Conservation (phyloP, 2,797 vertebrate genomes). For the Falco novaeseelandiae region DNA sequence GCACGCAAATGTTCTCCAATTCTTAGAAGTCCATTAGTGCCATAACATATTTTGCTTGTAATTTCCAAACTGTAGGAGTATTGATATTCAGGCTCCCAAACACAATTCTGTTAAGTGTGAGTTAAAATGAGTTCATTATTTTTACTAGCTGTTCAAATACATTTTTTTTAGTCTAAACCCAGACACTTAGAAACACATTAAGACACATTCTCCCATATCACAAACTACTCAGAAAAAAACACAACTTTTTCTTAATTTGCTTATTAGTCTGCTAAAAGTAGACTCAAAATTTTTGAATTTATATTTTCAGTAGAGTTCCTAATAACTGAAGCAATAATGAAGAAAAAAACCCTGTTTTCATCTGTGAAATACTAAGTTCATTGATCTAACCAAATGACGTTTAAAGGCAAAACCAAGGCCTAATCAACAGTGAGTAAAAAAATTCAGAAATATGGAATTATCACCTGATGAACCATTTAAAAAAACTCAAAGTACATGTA, state of each 20-base stretch:
- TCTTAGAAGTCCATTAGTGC: neutral
- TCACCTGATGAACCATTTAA: neutral
- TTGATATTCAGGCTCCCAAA: neutral
- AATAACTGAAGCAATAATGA: neutral
- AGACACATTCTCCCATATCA: neutral
- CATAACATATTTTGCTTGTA: too few relatives aligned
- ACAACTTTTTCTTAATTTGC: neutral
- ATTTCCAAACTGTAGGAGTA: neutral
- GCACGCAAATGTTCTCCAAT: neutral
- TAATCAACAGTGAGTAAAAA: neutral
- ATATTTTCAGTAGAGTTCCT: neutral
- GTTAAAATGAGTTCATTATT: neutral
- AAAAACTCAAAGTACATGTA: accelerated
- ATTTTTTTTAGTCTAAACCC: neutral
- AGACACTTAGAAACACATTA: neutral
- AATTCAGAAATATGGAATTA: neutral
- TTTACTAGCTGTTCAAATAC: neutral
- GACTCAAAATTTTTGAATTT: neutral
- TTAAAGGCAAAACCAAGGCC: neutral
- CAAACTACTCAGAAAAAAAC: neutral
- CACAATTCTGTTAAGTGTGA: neutral
- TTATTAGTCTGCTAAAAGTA: neutral
- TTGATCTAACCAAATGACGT: neutral
- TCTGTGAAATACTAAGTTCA: neutral
- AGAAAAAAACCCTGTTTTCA: neutral